Percentiles rank a stretch among this genome's conserved stretches.
Evolutionary conservation across 1,140 invertebrate species (phyloP).

Genomic region (Drosophila pseudoobscura): DNA sequence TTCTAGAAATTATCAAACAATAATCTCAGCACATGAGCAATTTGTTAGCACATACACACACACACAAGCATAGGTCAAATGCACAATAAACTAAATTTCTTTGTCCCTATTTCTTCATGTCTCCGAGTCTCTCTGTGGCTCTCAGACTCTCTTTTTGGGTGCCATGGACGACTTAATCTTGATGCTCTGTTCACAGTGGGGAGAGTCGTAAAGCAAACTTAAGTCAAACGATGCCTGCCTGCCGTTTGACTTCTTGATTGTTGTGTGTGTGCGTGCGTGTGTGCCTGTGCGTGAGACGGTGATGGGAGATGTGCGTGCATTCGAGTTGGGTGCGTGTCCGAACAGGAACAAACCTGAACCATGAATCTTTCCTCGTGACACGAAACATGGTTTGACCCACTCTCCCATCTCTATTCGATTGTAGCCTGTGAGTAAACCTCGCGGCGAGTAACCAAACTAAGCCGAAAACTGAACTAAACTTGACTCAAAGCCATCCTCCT

Average conservation of each 20-base stretch:
- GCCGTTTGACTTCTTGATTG: constrained; percentile 56
- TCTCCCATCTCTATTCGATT: too few species aligned
- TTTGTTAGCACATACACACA: constrained; percentile 10
- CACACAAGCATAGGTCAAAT: neutral
- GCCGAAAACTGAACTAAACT: constrained; percentile 1
- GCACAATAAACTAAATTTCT: constrained; percentile 29
- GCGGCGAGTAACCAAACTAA: constrained; percentile 11
- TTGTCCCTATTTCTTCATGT: constrained; percentile 5
- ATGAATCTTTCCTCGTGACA: too few species aligned
- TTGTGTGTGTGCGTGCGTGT: too few species aligned
- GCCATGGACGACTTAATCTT: constrained; percentile 37
- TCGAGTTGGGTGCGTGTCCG: too few species aligned
- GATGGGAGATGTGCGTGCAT: too few species aligned
- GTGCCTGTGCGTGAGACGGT: neutral
- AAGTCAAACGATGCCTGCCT: constrained; percentile 44
- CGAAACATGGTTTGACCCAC: too few species aligned
- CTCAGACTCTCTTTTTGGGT: too few species aligned
- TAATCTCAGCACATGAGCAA: constrained; percentile 10
- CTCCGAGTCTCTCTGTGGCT: neutral
- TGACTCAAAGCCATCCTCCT: neutral
- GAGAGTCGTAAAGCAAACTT: constrained; percentile 66
- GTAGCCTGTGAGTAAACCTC: neutral
- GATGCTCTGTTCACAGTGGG: constrained; percentile 57
- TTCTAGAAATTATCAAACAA: constrained; percentile 17
- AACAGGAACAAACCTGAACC: too few species aligned